Percentiles rank a stretch among this genome's conserved stretches.
These are phyloP conservation scores for Mythimna albipuncta DNA, from an alignment of 2,888 invertebrate species.

Conservation along the genomic window DNA sequence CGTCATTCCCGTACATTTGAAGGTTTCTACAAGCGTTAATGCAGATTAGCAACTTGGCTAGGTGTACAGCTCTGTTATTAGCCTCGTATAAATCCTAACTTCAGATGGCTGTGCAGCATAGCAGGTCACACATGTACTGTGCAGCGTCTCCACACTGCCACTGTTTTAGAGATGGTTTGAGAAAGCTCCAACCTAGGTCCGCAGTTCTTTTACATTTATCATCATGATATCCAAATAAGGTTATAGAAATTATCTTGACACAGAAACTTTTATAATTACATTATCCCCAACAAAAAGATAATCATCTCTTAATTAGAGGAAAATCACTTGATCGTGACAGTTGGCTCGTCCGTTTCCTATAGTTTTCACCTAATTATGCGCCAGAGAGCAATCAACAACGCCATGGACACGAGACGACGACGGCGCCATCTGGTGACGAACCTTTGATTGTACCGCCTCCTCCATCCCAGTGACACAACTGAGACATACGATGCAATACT, in stretches of 20 bases:
- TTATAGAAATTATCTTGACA: background rate
- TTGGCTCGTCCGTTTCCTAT: constrained; percentile 8
- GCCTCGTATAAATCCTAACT: too few species aligned
- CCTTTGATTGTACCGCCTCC: constrained; percentile 48
- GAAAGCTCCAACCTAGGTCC: too few species aligned
- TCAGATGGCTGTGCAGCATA: too few species aligned
- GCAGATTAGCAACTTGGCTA: too few species aligned
- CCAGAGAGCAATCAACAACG: background rate
- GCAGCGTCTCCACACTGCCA: too few species aligned
- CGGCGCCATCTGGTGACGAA: constrained; percentile 3
- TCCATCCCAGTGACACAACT: constrained; percentile 2
- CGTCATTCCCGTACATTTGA: too few species aligned
- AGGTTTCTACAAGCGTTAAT: too few species aligned
- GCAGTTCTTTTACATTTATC: too few species aligned
- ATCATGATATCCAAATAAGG: background rate
- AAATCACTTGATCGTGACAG: constrained; percentile 16
- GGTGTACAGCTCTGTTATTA: too few species aligned
- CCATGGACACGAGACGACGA: constrained; percentile 4
- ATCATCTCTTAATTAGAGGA: constrained; percentile 24
- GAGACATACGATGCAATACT: background rate
- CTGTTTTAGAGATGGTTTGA: too few species aligned
- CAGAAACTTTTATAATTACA: constrained; percentile 10
- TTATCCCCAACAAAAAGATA: background rate
- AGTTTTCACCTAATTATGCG: constrained; percentile 44
- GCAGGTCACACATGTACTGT: too few species aligned